Conservation (phyloP, 53 echinoderm and acorn worm genomes). For the Glandiceps talaboti region DNA sequence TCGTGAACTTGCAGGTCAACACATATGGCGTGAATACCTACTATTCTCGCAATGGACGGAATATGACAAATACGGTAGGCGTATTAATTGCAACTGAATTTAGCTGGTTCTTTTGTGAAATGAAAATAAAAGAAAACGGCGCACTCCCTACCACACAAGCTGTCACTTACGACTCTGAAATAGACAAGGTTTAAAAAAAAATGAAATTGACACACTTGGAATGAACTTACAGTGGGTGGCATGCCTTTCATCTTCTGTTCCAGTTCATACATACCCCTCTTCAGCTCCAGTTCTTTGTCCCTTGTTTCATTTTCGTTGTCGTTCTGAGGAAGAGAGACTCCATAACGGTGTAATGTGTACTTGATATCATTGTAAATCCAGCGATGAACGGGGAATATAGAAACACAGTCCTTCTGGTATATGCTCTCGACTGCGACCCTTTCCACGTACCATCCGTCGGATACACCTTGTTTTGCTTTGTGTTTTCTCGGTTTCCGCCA, state of each 20-base stretch:
- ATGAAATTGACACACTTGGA: too few species aligned
- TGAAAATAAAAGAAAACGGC: too few species aligned
- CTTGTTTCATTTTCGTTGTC: constrained; percentile 19
- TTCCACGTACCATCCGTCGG: constrained; percentile 69
- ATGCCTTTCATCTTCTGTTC: neutral
- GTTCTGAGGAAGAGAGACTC: constrained; percentile 32
- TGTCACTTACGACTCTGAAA: too few species aligned
- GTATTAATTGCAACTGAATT: too few species aligned
- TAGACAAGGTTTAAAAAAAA: too few species aligned
- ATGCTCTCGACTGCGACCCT: constrained; percentile 16
- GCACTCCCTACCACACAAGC: too few species aligned
- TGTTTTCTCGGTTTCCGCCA: constrained; percentile 28
- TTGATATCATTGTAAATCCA: constrained; percentile 46
- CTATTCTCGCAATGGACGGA: too few species aligned
- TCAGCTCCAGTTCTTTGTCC: neutral
- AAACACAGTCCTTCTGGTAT: neutral
- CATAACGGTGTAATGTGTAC: constrained; percentile 15
- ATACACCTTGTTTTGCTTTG: constrained; percentile 17
- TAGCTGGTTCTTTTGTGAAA: too few species aligned
- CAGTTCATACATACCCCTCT: neutral
- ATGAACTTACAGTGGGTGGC: neutral
- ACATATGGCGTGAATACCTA: too few species aligned
- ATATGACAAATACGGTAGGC: too few species aligned
- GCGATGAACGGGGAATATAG: constrained; percentile 64
- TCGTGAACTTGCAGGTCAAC: too few species aligned